Percentiles rank a stretch among this genome's conserved stretches.
Conservation (phyloP, 2,888 invertebrate species). For the Arrhopalites spinosus region DNA sequence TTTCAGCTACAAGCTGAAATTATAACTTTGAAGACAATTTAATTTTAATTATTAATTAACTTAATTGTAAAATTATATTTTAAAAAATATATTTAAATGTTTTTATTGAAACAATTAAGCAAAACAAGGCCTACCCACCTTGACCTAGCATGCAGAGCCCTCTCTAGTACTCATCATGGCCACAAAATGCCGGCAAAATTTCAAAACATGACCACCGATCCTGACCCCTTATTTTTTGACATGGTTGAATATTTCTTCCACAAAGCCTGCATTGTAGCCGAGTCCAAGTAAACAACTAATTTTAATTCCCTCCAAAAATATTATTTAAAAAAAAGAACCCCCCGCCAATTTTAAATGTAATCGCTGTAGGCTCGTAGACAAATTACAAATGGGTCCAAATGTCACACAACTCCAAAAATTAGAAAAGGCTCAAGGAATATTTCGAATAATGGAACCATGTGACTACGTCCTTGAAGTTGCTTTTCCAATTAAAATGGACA, state of each 20-base stretch:
- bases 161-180: slow-evolving; percentile 65
- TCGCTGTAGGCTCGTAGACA: slow-evolving; percentile 72
- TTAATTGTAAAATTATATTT: too few species aligned
- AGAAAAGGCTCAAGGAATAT: slow-evolving; percentile 92
- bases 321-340: background rate
- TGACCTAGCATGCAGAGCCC: too few species aligned
- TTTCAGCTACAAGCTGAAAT: too few species aligned
- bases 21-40: too few species aligned
- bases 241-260: slow-evolving; percentile 99
- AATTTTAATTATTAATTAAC: too few species aligned
- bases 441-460: slow-evolving; percentile 95
- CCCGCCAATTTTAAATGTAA: background rate
- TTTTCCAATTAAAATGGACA: slow-evolving; percentile 94
- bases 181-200: slow-evolving; percentile 85
- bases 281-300: slow-evolving; percentile 41
- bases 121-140: too few species aligned
- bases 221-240: slow-evolving; percentile 89
- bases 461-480: slow-evolving; percentile 90
- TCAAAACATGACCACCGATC: slow-evolving; percentile 76
- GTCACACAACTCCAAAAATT: slow-evolving; percentile 81
- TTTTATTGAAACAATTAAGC: too few species aligned
- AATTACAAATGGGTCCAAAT: slow-evolving; percentile 70
- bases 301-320: too few species aligned
- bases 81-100: too few species aligned
- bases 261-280: slow-evolving; percentile 74